Percentiles rank a stretch among this genome's conserved stretches.
Conservation (phyloP, 2,888 invertebrate genomes). For the Drosophila kambysellisi region DNA sequence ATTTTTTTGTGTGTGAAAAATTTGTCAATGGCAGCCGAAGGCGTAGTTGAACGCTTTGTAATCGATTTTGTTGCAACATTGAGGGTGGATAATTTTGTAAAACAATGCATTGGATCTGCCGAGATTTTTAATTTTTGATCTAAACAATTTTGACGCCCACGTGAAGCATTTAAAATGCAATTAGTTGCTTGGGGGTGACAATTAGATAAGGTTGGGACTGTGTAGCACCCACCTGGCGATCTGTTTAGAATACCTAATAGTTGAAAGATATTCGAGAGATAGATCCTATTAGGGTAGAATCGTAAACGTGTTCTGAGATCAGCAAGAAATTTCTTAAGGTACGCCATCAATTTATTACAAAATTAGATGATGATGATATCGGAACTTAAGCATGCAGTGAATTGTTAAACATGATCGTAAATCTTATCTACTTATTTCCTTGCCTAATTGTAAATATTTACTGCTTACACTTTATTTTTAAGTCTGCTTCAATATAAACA, state of each 20-base stretch:
- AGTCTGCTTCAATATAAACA: neutral
- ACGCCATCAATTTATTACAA: neutral
- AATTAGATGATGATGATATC: neutral
- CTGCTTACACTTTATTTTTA: neutral
- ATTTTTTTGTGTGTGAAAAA: conserved; percentile 12
- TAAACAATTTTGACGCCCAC: conserved; percentile 45
- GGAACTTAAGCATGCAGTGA: neutral
- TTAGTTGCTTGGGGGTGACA: conserved; percentile 25
- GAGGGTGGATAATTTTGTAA: conserved; percentile 3
- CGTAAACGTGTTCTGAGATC: conserved; percentile 1
- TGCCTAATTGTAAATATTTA: neutral
- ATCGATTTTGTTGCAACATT: conserved; percentile 17
- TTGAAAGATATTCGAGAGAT: neutral
- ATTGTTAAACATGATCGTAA: neutral
- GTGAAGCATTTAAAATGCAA: conserved; percentile 47
- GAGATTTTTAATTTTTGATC: conserved; percentile 25
- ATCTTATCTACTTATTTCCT: neutral
- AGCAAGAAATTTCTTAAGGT: neutral
- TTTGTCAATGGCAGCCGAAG: conserved; percentile 31
- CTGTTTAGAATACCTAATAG: conserved; percentile 44
- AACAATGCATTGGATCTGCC: conserved; percentile 45
- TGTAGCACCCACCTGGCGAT: conserved; percentile 7
- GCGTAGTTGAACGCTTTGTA: conserved; percentile 43
- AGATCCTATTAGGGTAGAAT: conserved; percentile 20
- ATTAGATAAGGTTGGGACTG: conserved; percentile 27